Evolutionary conservation across 2,797 vertebrate species (phyloP), one percentile per base, ranked within the genome.

Genomic region (Simalia tracyae): DNA sequence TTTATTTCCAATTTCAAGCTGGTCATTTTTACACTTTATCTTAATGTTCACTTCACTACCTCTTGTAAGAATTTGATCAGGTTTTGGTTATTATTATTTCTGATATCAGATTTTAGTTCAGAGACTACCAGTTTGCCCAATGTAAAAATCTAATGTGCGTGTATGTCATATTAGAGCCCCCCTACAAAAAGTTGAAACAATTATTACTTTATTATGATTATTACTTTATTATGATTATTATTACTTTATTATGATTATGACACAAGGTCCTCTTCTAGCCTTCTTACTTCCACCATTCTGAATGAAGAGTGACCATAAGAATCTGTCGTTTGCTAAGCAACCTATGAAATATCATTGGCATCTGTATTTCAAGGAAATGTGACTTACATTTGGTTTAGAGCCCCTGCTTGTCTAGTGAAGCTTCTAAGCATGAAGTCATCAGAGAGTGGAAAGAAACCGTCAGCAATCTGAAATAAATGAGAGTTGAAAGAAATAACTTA

Each of bases 331-430:
- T 95, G 86, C 93, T 95, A 95, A 95, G 95, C 92, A 93, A 95
- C 91, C 94, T 95, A 92, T 92, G 90, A 96, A 96, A 96, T 92
- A 95, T 93, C 87, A 92, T 86, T 93, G 86, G 46, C 92, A 96
- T 92, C 94, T 95, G 93, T 11, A 11, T 59, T 59, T 86, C 9
- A 88, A 95, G 94, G 94, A 95, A 94, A 92, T 90, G 68, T 88
- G 64, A 92, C 0, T 0, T 94, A 92, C 57, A 59, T 56, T 90
- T 28, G 42, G 63, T 84, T 54, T 94, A 91, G 91, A 81, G 91
- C 72, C 93, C 81, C 8, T 9, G 72, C 59, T 88, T 84, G 86
- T 84, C 87, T 19, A 61, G 56, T 92, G 91, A 87, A 92, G 84
- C 87, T 88, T 64, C 87, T 92, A 88, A 84, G 86, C 91, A 92